These are phyloP conservation scores for Peucedramus taeniatus DNA, from an alignment of 2,113 vertebrate species.

Conservation along the genomic window DNA sequence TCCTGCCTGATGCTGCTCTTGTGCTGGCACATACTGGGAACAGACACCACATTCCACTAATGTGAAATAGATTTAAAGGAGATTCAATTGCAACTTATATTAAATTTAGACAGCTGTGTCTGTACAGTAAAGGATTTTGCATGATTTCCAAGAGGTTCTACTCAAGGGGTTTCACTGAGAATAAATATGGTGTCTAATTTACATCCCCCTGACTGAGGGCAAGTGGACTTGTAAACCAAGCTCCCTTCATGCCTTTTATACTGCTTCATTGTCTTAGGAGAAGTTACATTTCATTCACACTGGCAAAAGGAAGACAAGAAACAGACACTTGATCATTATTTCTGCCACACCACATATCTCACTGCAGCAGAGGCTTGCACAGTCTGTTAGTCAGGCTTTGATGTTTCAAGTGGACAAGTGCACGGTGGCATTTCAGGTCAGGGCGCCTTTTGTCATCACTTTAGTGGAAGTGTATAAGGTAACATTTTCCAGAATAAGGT, in stretches of 20 bases:
- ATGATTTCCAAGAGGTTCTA: not conserved
- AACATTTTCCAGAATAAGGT: not conserved
- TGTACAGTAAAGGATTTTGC: not conserved
- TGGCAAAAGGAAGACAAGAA: conserved; percentile 3
- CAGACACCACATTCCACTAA: not conserved
- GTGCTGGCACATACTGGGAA: not conserved
- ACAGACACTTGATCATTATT: conserved; percentile 17
- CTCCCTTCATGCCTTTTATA: not conserved
- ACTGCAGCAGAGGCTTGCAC: not conserved
- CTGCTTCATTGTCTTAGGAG: not conserved
- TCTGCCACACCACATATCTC: not conserved
- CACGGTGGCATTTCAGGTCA: not conserved
- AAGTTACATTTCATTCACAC: not conserved
- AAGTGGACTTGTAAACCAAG: not conserved
- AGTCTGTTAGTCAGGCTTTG: conserved; percentile 14
- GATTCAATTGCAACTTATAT: not conserved
- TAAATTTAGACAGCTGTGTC: not conserved
- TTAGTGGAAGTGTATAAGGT: not conserved
- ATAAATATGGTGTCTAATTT: not conserved
- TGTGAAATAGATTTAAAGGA: not conserved
- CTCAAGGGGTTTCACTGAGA: not conserved
- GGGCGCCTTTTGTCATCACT: not conserved
- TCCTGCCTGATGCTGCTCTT: not conserved
- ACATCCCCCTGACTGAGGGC: not conserved
- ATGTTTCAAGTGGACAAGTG: conserved; percentile 21